A percentile compares a stretch with the other conserved stretches of the same genome.
Conservation (phyloP, 2,797 vertebrate species). For the Poliocrania exsul region DNA sequence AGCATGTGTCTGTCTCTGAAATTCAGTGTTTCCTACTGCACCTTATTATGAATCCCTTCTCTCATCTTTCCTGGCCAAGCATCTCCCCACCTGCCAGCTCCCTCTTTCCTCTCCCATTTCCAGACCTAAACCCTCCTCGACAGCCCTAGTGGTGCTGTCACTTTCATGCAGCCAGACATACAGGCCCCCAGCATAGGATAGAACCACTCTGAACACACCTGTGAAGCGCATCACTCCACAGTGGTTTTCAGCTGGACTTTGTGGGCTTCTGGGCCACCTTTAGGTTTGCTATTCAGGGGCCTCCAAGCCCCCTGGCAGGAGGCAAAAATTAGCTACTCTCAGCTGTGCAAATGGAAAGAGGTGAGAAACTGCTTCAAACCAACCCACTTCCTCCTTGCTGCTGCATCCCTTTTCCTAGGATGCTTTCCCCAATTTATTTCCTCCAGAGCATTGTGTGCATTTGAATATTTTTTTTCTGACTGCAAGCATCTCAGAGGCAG, state of each 20-base stretch:
- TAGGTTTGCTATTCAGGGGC: background rate
- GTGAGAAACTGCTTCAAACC: background rate
- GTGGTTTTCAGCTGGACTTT: background rate
- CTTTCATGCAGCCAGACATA: fast-evolving
- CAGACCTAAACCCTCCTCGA: background rate
- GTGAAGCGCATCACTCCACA: fast-evolving
- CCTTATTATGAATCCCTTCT: background rate
- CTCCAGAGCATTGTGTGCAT: background rate
- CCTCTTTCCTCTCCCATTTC: background rate
- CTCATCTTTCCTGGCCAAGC: fast-evolving
- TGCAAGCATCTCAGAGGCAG: background rate
- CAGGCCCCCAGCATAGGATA: fast-evolving
- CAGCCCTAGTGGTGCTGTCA: fast-evolving
- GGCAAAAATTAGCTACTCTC: background rate
- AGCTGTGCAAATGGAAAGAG: background rate
- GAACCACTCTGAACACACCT: fast-evolving
- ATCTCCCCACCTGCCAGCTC: fast-evolving
- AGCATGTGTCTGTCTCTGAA: background rate
- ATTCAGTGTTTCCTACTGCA: background rate
- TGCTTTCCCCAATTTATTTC: background rate
- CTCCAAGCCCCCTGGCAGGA: background rate
- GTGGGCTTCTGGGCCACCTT: background rate
- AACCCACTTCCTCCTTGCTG: background rate
- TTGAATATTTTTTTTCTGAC: background rate
- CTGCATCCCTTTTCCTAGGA: background rate